Base-by-base conservation (phyloP, 2,113 vertebrate genomes). In the Zosterops borbonicus region DNA sequence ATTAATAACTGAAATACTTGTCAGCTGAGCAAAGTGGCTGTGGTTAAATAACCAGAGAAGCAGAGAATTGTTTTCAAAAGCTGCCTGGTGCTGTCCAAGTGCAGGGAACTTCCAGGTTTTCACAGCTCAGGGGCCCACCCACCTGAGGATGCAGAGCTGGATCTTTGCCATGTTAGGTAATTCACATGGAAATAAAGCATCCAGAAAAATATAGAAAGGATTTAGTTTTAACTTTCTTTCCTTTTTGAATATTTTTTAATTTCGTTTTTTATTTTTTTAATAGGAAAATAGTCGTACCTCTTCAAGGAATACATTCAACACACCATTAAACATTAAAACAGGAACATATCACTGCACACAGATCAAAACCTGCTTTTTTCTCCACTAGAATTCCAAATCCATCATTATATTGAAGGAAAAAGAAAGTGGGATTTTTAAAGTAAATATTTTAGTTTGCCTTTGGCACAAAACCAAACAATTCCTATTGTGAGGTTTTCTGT, bases 1-100 rank as follows among this genome's bases (percentile, higher is more conserved):
- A 69, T 71, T 64, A 87, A 62, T 39, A 80, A 62, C 42, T 55
- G 42, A 77, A 90, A 92, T 83, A 59, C 15, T 80, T 87, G 35
- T 77, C 58, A 92, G 55, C 31, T 76, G 84, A 95, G 42, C 53
- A 80, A 95, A 70, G 42, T 70, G 90, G 5, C 37, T 94, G 92
- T 70, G 71, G 56, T 81, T 93, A 83, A 65, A 67, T 89, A 88
- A 39, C 59, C 12, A 39, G 55, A 74, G 59, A 77, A 80, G 15
- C 9, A 13, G 0, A 50, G 46, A 83, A 56, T 16, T 69, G 21
- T 68, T 94, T 83, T 73, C 29, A 70, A 83, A 83, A 80, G 9
- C 24, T 3, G 0, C 28, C 42, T 67, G 42, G 11, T 90, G 50
- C 42, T 67, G 5, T 81, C 64, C 86, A 89, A 90, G 17, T n/a